Conservation (phyloP, 2,797 vertebrate genomes). For the Geotrypetes seraphini region DNA sequence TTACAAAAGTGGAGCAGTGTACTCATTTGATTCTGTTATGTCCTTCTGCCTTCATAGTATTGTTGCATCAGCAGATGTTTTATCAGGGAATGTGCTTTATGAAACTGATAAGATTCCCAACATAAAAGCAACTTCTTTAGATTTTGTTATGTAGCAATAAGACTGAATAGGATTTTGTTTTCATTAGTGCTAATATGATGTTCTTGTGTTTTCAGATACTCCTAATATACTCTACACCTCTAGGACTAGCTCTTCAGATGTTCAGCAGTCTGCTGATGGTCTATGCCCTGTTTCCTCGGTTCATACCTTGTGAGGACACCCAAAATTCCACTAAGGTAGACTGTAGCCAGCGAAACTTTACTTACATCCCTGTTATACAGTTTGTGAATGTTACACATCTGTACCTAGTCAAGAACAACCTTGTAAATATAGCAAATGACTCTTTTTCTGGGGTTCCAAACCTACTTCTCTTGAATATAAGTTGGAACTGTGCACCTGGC, state of each 20-base stretch:
- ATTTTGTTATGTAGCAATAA: too few species aligned
- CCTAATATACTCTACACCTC: too few species aligned
- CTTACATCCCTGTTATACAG: constrained; percentile 38
- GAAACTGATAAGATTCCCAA: too few species aligned
- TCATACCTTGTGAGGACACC: constrained; percentile 67
- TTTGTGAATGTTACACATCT: constrained; percentile 31
- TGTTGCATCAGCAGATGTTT: too few species aligned
- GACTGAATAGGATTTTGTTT: too few species aligned
- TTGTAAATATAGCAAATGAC: constrained; percentile 15
- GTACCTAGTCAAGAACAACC: constrained; percentile 48
- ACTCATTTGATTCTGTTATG: too few species aligned
- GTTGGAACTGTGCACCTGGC: constrained; percentile 55
- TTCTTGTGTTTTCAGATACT: too few species aligned
- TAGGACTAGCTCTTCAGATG: neutral
- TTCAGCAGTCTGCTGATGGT: constrained; percentile 4
- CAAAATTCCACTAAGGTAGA: constrained; percentile 34
- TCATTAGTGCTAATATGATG: too few species aligned
- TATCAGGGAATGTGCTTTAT: too few species aligned
- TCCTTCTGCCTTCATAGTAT: too few species aligned
- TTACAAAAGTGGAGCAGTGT: too few species aligned
- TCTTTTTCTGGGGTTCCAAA: constrained; percentile 48
- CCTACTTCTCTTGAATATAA: constrained; percentile 53
- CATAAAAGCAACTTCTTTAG: too few species aligned
- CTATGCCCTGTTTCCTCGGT: constrained; percentile 40
- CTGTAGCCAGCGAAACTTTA: constrained; percentile 50